Evolutionary conservation across 2,888 invertebrate genomes (phyloP).

Genomic region (Cylindroiulus punctatus): DNA sequence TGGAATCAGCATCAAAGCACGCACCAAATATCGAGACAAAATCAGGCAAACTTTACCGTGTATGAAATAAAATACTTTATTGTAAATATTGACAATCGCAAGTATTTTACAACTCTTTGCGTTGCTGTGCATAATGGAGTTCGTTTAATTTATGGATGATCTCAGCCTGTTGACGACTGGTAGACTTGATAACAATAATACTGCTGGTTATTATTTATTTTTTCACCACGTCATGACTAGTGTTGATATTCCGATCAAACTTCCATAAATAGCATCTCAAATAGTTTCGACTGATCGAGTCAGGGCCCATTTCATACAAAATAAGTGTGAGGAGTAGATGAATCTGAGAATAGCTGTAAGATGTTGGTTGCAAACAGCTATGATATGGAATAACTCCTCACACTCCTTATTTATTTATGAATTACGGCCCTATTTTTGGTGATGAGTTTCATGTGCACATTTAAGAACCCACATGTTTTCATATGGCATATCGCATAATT

Average conservation of each 20-base stretch:
- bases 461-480: no score
- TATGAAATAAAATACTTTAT: conserved; percentile 8
- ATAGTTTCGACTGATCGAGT: background rate
- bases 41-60: background rate
- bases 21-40: background rate
- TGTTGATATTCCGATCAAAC: background rate
- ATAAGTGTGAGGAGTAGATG: no score
- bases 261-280: background rate
- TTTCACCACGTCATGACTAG: background rate
- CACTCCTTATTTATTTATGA: no score
- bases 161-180: background rate
- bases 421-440: no score
- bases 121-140: background rate
- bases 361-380: no score
- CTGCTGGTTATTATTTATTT: background rate
- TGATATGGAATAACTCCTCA: no score
- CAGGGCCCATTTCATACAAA: background rate
- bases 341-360: background rate
- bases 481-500: no score
- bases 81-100: background rate
- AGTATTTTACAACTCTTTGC: background rate
- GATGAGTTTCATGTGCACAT: no score
- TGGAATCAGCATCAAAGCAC: no score
- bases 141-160: background rate
- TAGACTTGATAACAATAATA: background rate